phyloP scores from a whole-genome alignment of 2,113 vertebrate species.

The Archocentrus centrarchus region DNA sequence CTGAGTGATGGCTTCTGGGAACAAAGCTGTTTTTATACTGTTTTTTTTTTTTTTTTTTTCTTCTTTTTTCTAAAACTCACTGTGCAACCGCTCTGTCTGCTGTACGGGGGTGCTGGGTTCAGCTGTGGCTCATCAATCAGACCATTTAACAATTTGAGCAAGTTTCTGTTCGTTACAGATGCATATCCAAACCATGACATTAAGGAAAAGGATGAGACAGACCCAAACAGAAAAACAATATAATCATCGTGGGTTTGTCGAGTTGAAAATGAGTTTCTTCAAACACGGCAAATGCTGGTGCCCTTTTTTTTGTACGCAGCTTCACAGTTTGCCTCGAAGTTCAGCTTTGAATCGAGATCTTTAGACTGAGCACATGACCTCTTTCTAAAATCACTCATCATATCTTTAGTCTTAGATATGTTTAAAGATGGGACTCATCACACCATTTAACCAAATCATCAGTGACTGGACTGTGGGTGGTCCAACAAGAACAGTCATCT shows the following conservation, averaged over 20 bases:
- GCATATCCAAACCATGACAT: background rate
- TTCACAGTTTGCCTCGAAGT: background rate
- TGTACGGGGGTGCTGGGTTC: background rate
- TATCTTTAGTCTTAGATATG: background rate
- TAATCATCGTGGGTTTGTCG: background rate
- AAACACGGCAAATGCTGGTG: accelerated
- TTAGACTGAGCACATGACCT: background rate
- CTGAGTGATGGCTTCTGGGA: no score
- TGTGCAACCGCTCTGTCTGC: background rate
- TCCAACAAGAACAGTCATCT: background rate
- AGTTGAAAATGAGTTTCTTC: background rate
- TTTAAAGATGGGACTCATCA: no score
- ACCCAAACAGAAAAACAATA: background rate
- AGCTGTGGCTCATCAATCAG: background rate
- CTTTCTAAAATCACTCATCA: no score
- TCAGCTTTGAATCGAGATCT: background rate
- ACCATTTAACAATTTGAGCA: background rate
- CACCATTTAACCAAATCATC: no score
- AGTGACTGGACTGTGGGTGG: background rate
- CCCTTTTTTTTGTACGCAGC: background rate
- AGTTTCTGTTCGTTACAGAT: background rate
- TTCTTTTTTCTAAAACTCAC: no score
- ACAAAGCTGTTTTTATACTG: no score
- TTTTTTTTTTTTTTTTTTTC: no score
- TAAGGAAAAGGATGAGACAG: no score